These are phyloP conservation scores for Chrysocyon brachyurus DNA, from an alignment of 2,797 vertebrate species.

Conservation along the genomic window DNA sequence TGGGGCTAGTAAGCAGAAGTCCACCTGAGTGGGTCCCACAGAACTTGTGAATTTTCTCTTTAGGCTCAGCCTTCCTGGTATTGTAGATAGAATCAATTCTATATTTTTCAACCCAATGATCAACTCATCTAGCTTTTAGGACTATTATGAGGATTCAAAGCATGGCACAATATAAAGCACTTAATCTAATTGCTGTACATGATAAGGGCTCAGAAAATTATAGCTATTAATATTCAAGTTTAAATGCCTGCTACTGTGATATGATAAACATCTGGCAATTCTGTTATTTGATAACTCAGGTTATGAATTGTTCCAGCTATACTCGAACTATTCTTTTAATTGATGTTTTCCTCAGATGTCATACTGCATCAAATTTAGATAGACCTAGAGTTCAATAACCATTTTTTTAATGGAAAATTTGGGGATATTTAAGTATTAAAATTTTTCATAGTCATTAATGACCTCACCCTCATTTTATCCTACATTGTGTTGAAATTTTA, in stretches of 20 bases:
- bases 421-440: not conserved
- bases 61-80: not conserved
- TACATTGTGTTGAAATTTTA: conserved; percentile 7
- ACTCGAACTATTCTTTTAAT: not conserved
- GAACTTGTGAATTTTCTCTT: not conserved
- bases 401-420: not conserved
- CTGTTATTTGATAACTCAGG: not conserved
- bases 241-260: not conserved
- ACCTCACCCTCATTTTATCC: not conserved
- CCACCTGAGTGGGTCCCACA: not conserved
- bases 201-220: not conserved
- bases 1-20: not conserved
- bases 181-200: not conserved
- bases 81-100: not conserved
- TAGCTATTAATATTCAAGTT: not conserved
- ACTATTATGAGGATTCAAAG: not conserved
- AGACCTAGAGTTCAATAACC: not conserved
- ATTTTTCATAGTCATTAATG: not conserved
- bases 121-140: not conserved
- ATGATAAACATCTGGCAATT: not conserved
- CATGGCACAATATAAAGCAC: not conserved
- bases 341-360: not conserved
- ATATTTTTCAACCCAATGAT: not conserved
- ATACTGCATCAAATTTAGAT: not conserved
- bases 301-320: not conserved